Evolutionary conservation across 1,140 invertebrate species (phyloP), one percentile per base, ranked within the genome.

Genomic region (Drosophila aff.): DNA sequence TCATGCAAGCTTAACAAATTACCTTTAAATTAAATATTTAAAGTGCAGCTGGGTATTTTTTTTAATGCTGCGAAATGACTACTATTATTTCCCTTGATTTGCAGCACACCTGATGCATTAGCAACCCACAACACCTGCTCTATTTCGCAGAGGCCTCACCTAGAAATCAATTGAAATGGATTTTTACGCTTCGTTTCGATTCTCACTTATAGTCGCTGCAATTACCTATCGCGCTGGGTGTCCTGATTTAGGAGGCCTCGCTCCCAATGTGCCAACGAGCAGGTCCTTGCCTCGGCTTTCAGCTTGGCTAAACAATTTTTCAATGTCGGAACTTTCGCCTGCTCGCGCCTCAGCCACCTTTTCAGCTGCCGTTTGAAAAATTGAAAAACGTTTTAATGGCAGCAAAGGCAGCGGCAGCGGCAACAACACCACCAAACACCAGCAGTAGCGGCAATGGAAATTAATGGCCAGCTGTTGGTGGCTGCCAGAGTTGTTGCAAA

Each of bases 371-470:
- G 53, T 73, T 84, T 89, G 84, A 89, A 83, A 86, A 86, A 86
- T 86, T 86, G 83, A 82, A 87, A 84, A 84, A 71, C 82, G 55
- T 90, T 89, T 89, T 84, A 90, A 89, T 89, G 81, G 84, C 76
- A 76, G 53, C 53, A 40, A 52, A 33, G 16, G 52, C 52, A 36
- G 2, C 2, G 9, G 15, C 23, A 23, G 23, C 5, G 26, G 26
- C 9, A 49, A 1, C 49, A 31, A 1, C 31, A 31, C 7, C 31
- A 36, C 33, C 33, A 11, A 16, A 0, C 44, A 23, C 5, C 21
- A 26, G 13, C 46, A 47, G 33, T 16, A 23, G 38, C 23, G 75
- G 76, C 84, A 90, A 89, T 90, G 81, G 79, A 84, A 90, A 89
- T 90, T 89, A 89, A 89, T 89, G 84, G 84, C 68, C 65, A 62